Base-by-base conservation (phyloP, 2,113 vertebrate species). In the Tilapia sparmanii region DNA sequence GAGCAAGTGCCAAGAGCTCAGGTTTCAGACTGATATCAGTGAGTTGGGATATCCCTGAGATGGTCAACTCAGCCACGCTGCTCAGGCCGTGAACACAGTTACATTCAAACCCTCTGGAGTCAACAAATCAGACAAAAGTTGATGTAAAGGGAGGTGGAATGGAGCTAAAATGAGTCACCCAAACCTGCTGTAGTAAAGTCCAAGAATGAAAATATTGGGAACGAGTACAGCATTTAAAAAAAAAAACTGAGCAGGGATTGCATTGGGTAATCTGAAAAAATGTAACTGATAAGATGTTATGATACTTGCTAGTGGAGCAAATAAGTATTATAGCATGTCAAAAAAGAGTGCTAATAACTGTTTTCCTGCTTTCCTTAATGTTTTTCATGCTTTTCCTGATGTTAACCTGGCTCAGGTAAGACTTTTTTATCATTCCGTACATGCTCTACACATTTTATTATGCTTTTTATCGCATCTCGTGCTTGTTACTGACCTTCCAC, bases 321-420 rank as follows among this genome's bases (percentile, higher is more conserved):
- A 78, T 31, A 31, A 0, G 16, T 31, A 22, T 40, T 63, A 10
- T 47, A 55, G 18, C 40, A 4, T 80, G 31, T 53, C 7, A 73
- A 2, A 35, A 22, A 0, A 5, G 24, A 7, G 66, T 13, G 18
- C 76, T 90, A 83, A 93, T 26, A 4, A 2, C 2, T 10, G 42
- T 22, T 10, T 54, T 78, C 81, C 78, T 10, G 57, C 4, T 80
- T 11, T 76, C 5, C 63, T 52, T 81, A 31, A 78, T 78, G 24
- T 76, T 50, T 86, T 22, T 29, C 38, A 81, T 83, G 86, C 10
- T 2, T 53, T 16, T 31, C 57, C 35, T n/a, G 81, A 40, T 86
- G 61, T 81, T 31, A 1, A 78, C 55, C 54, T 73, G 11, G 4
- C 80, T 53, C 94, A 95, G 95, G 94, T 95, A 93, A 92, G 91